A percentile compares a stretch with the other conserved stretches of the same genome.
These are phyloP conservation scores for Argyra leucocephala DNA, from an alignment of 2,888 invertebrate species.

Conservation along the genomic window DNA sequence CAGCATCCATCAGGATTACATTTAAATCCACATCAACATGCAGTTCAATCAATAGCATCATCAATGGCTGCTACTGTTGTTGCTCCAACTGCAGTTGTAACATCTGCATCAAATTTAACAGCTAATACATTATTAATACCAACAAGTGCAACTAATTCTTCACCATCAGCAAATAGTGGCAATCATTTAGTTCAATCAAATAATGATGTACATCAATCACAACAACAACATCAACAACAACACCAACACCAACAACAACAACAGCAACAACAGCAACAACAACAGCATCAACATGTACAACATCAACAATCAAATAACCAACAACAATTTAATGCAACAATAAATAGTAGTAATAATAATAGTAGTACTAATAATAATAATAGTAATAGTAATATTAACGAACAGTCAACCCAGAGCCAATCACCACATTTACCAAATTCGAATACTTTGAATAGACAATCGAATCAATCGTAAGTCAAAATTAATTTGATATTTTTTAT, in stretches of 20 bases:
- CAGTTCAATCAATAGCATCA: neutral
- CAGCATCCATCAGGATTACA: neutral
- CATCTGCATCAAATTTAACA: neutral
- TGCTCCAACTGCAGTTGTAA: neutral
- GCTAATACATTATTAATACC: neutral
- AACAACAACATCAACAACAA: neutral
- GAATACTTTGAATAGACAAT: conserved; percentile 46
- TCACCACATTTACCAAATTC: conserved; percentile 48
- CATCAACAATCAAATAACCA: conserved; percentile 29
- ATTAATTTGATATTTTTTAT: no score
- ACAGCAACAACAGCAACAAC: neutral
- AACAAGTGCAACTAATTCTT: neutral
- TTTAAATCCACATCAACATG: conserved; percentile 7
- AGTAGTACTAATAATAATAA: conserved; percentile 27
- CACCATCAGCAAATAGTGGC: neutral
- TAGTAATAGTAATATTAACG: conserved; percentile 33
- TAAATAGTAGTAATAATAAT: conserved; percentile 27
- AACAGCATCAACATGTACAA: conserved; percentile 16
- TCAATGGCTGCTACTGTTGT: neutral
- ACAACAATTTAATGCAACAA: conserved; percentile 36
- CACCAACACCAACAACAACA: neutral
- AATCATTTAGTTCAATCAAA: conserved; percentile 7
- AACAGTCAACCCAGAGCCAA: conserved; percentile 38
- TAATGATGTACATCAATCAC: neutral
- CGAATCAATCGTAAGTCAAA: conserved; percentile 45